A percentile compares a stretch with the other conserved stretches of the same genome.
These are phyloP conservation scores for Cosmorhoe ocellata DNA, from an alignment of 2,888 invertebrate species.

Conservation along the genomic window DNA sequence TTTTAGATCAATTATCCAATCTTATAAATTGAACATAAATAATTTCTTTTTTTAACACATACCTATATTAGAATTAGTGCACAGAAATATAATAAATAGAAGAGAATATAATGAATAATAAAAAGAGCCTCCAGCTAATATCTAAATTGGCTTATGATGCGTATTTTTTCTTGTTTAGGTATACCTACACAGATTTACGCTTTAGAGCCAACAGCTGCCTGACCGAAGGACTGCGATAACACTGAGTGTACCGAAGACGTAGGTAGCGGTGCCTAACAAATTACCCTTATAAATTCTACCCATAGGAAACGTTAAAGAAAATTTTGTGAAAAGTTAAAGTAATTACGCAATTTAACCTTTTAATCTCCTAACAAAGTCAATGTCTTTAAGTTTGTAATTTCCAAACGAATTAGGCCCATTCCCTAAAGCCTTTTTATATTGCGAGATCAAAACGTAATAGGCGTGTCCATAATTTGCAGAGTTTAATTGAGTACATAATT, in stretches of 20 bases:
- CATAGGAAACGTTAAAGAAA: conserved; percentile 39
- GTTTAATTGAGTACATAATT: background rate
- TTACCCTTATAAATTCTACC: conserved; percentile 37
- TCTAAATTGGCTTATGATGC: conserved; percentile 21
- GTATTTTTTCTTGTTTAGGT: conserved; percentile 17
- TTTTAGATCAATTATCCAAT: too few species aligned
- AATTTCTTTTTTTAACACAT: conserved; percentile 31
- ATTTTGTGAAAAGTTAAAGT: conserved; percentile 45
- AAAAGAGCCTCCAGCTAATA: too few species aligned
- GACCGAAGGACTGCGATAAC: conserved; percentile 24
- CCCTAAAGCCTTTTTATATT: conserved; percentile 32
- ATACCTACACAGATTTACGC: conserved; percentile 21
- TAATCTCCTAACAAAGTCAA: conserved; percentile 47
- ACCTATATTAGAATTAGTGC: conserved; percentile 19
- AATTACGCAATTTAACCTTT: conserved; percentile 51
- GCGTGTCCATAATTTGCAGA: conserved; percentile 9
- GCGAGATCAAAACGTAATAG: conserved; percentile 19
- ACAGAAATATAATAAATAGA: conserved; percentile 1
- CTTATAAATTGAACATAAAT: too few species aligned
- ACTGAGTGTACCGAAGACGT: conserved; percentile 32
- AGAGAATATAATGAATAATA: too few species aligned
- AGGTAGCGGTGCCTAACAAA: conserved; percentile 38
- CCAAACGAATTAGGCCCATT: conserved; percentile 40
- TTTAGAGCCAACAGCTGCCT: conserved; percentile 20
- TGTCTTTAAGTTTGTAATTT: conserved; percentile 47